A percentile compares a stretch with the other conserved stretches of the same genome.
Conservation (phyloP, 2,888 invertebrate genomes). For the Ophion obscuratus region DNA sequence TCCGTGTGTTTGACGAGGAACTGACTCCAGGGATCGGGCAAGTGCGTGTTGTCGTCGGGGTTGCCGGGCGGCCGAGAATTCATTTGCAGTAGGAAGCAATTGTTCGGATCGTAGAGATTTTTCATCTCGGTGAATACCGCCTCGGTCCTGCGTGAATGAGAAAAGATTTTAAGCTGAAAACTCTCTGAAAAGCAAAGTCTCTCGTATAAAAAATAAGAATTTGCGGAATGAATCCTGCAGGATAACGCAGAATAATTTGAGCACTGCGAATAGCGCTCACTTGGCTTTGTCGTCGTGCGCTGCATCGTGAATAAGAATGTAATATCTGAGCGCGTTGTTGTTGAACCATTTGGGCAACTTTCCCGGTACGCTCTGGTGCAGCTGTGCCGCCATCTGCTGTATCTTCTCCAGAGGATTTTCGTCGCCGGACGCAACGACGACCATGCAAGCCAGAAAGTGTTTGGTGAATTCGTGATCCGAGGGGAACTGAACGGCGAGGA, state of each 20-base stretch:
- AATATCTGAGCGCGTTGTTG: constrained; percentile 93
- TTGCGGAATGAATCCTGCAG: neutral
- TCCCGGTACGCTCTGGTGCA: constrained; percentile 91
- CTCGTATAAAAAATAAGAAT: neutral
- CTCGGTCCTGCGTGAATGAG: constrained; percentile 88
- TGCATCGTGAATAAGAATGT: constrained; percentile 95
- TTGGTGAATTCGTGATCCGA: constrained; percentile 98
- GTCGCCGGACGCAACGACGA: constrained; percentile 90
- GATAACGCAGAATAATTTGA: neutral
- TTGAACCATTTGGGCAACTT: constrained; percentile 94
- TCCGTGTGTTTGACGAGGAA: constrained; percentile 88
- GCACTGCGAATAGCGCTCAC: constrained; percentile 84
- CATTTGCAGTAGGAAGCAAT: constrained; percentile 95
- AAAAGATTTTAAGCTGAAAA: neutral
- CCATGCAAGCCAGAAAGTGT: constrained; percentile 93
- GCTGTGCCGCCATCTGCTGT: constrained; percentile 91
- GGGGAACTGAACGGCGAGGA: constrained; percentile 93
- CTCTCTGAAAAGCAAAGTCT: neutral
- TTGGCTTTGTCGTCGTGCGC: constrained; percentile 89
- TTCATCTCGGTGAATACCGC: constrained; percentile 93
- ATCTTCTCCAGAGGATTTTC: constrained; percentile 93
- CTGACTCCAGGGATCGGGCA: constrained; percentile 94
- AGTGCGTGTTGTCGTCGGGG: constrained; percentile 85
- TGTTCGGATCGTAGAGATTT: constrained; percentile 93
- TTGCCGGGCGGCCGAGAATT: constrained; percentile 91